phyloP scores from a whole-genome alignment of 2,888 invertebrate genomes.

The Myopa tessellatipennis region DNA sequence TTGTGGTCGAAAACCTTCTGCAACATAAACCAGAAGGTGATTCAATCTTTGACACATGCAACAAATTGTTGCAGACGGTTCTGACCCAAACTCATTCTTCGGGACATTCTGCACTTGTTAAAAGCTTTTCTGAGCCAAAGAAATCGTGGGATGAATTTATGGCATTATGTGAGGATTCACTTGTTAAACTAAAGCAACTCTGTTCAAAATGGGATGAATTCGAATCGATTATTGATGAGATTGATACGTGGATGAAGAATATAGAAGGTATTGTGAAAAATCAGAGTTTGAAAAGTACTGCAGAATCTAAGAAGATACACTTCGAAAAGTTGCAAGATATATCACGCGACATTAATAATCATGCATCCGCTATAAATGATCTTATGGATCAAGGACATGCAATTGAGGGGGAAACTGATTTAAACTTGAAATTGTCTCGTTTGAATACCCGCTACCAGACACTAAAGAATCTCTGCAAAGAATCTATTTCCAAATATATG shows the following conservation, averaged over 20 bases:
- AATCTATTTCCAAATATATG: constrained; percentile 84
- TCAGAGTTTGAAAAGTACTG: constrained; percentile 86
- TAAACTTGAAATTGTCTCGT: constrained; percentile 80
- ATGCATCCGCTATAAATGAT: constrained; percentile 76
- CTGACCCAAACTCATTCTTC: constrained; percentile 80
- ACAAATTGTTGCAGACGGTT: constrained; percentile 78
- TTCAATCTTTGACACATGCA: constrained; percentile 76
- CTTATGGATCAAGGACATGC: constrained; percentile 77
- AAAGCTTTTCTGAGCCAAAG: constrained; percentile 80
- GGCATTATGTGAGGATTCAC: constrained; percentile 76
- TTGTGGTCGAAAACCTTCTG: constrained; percentile 80
- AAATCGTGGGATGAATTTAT: constrained; percentile 82
- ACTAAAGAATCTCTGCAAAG: constrained; percentile 83
- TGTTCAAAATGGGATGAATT: constrained; percentile 86
- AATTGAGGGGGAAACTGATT: constrained; percentile 80
- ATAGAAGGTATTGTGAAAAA: constrained; percentile 89
- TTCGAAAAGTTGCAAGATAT: constrained; percentile 80
- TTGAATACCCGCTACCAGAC: constrained; percentile 85
- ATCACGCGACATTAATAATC: constrained; percentile 77
- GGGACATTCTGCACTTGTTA: constrained; percentile 80
- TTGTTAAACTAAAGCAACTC: constrained; percentile 79
- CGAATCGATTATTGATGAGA: constrained; percentile 79
- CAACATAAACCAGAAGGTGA: constrained; percentile 81
- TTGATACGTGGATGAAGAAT: constrained; percentile 87
- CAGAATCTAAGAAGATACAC: constrained; percentile 84